Base-by-base conservation (phyloP, 2,888 invertebrate species). In the Ganaspis brasiliensis region DNA sequence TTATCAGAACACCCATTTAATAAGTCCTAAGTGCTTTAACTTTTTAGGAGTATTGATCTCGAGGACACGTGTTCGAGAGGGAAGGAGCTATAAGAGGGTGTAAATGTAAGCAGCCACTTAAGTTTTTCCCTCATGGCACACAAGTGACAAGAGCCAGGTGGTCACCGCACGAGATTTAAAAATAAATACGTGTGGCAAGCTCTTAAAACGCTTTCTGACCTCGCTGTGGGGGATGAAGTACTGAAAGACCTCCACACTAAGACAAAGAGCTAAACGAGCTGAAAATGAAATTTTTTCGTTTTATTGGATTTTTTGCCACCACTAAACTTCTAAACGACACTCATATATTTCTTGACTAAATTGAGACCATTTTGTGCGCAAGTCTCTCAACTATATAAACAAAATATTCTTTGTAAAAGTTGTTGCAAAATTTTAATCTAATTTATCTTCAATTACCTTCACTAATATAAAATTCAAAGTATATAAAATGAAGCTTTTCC, bases 121-220 rank as follows among this genome's bases (percentile, higher is more conserved):
- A 37, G 63, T 21, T 45, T 45, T 26, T n/a, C 67, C 45, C 45
- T 45, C 14, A 9, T 67, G 14, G 14, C 24, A 40, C 21, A 45
- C n/a, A 45, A 24, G 67, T 67, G 67, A 67, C 67, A 67, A 21
- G 24, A 45, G 67, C 67, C 67, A 67, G 67, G 45, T 67, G 67
- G 67, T 67, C 63, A n/a, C 21, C 19, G 67, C 40, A 67, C 4
- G 67, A 45, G 26, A 67, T 67, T 67, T 24, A 67, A 67, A 67
- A 67, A 67, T 67, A 67, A 61, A 61, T 19, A 61, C 61, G 19
- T 37, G 35, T 37, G 35, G 9, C 10, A 61, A 35, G 2, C 24
- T n/a, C 67, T 45, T 24, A 21, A 67, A 67, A 67, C 14, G 16
- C 31, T 6, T n/a, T 26, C 16, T 24, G 24, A 12, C 40, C 24